phyloP scores from a whole-genome alignment of 2,797 vertebrate genomes.

The Acestrorhynchus altus region DNA sequence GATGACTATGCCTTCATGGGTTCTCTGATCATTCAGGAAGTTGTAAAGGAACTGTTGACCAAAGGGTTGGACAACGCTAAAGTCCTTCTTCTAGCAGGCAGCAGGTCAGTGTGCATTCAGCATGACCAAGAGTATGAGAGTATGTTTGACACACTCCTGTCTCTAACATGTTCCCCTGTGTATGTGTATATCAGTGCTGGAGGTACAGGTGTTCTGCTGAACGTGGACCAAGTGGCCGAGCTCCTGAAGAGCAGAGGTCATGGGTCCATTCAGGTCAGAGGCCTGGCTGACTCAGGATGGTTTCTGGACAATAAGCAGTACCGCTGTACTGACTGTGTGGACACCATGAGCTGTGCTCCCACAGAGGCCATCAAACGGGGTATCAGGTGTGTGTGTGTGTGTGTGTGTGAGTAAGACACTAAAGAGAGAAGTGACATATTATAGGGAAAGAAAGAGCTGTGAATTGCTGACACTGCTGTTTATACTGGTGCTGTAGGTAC shows the following conservation, averaged over 20 bases:
- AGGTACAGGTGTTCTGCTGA: slow-evolving; percentile 92
- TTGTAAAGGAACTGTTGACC: slow-evolving; percentile 89
- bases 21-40: slow-evolving; percentile 93
- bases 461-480: slow-evolving; percentile 15
- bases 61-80: slow-evolving; percentile 92
- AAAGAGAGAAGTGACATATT: not conserved
- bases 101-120: slow-evolving; percentile 70
- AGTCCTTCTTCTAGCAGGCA: slow-evolving; percentile 92
- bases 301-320: slow-evolving; percentile 98
- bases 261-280: slow-evolving; percentile 85
- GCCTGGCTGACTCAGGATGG: slow-evolving; percentile 92
- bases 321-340: slow-evolving; percentile 88
- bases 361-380: slow-evolving; percentile 82
- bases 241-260: slow-evolving; percentile 86
- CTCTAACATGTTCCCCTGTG: not conserved
- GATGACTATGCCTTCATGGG: slow-evolving; percentile 96
- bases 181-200: slow-evolving; percentile 80
- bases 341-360: slow-evolving; percentile 83
- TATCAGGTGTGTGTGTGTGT: slow-evolving; percentile 80
- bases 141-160: too few species aligned
- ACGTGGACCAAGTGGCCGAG: slow-evolving; percentile 91
- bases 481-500: slow-evolving; percentile 76
- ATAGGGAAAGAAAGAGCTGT: not conserved
- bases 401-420: too few species aligned
- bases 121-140: too few species aligned